phyloP scores from a whole-genome alignment of 1,140 invertebrate species.

The Ips nitidus region DNA sequence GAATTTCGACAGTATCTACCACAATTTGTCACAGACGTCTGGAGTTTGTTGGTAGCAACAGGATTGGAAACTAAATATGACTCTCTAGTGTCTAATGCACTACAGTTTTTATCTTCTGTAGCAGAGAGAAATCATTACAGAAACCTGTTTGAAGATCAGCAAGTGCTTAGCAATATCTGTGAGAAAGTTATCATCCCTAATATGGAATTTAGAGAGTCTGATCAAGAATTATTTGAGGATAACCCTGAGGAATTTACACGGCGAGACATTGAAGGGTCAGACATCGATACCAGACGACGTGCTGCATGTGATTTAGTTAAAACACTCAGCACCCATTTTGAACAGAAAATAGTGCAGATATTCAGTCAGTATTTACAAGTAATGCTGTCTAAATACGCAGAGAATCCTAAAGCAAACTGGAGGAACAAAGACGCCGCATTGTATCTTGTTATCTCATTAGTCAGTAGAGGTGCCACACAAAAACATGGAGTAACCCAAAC shows the following conservation, averaged over 20 bases:
- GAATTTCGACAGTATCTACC: constrained; percentile 89
- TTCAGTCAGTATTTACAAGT: constrained; percentile 87
- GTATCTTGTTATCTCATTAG: constrained; percentile 93
- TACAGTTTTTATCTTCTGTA: constrained; percentile 92
- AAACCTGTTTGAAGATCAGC: constrained; percentile 84
- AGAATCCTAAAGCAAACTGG: constrained; percentile 81
- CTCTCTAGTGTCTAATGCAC: constrained; percentile 91
- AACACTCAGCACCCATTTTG: constrained; percentile 85
- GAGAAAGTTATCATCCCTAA: constrained; percentile 98
- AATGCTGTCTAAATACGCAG: constrained; percentile 76
- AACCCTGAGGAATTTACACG: constrained; percentile 98
- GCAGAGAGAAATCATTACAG: constrained; percentile 89
- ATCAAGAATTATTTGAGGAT: constrained; percentile 96
- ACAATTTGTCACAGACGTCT: constrained; percentile 89
- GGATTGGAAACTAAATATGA: constrained; percentile 89
- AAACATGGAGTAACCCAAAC: constrained; percentile 89
- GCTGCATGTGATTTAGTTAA: constrained; percentile 96
- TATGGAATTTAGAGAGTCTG: constrained; percentile 90
- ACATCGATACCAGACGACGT: constrained; percentile 91
- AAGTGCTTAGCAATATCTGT: constrained; percentile 87
- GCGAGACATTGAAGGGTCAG: constrained; percentile 97
- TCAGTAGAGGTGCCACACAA: constrained; percentile 87
- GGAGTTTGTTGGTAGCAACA: constrained; percentile 85
- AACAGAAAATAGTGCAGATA: constrained; percentile 88
- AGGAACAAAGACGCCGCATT: constrained; percentile 93